Conservation (phyloP, 1,140 invertebrate species). For the Drosophila teissieri region DNA sequence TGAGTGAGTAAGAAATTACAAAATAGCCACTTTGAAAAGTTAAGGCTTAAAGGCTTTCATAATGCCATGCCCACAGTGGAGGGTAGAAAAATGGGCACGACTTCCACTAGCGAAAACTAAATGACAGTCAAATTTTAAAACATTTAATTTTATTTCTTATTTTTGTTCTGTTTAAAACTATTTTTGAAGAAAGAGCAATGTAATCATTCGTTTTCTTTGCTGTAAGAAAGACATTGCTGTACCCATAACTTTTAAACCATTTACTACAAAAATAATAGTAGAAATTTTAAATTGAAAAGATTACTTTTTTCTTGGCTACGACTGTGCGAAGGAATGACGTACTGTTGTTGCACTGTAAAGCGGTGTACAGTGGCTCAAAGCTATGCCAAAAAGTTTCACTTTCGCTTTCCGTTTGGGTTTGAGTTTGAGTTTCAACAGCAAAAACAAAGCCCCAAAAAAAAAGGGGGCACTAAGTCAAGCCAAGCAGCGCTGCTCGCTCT, state of each 20-base stretch:
- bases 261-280: background rate
- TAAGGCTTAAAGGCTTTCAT: slow-evolving; percentile 56
- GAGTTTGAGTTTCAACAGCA: slow-evolving; percentile 69
- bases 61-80: slow-evolving; percentile 23
- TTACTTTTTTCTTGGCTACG: background rate
- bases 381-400: slow-evolving; percentile 78
- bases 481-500: slow-evolving; percentile 51
- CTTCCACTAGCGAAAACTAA: background rate
- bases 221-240: no score
- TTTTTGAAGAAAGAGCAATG: no score
- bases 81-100: background rate
- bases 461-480: slow-evolving; percentile 76
- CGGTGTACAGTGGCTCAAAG: slow-evolving; percentile 67
- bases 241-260: background rate
- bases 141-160: no score
- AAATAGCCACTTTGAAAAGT: slow-evolving; percentile 57
- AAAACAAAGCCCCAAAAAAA: slow-evolving; percentile 51
- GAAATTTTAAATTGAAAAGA: background rate
- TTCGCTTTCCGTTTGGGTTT: slow-evolving; percentile 70
- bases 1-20: slow-evolving; percentile 71
- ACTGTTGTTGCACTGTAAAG: slow-evolving; percentile 34
- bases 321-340: slow-evolving; percentile 50
- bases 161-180: no score
- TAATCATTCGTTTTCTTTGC: no score
- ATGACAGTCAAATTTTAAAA: no score